phyloP scores from a whole-genome alignment of 2,113 vertebrate species.

The Bos taurus region DNA sequence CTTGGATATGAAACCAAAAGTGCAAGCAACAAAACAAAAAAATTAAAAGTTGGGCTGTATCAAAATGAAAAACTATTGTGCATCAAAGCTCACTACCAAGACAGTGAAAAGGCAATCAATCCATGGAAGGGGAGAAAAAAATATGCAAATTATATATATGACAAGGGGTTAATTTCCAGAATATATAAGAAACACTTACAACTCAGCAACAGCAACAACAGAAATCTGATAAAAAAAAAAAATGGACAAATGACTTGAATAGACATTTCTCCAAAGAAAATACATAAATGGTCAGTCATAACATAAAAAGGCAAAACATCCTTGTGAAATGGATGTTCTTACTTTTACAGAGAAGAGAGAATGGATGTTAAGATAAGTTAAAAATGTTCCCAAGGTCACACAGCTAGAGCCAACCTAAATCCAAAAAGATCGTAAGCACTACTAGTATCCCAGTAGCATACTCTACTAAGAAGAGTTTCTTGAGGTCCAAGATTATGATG shows the following conservation, averaged over 20 bases:
- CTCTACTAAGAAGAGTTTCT: not conserved
- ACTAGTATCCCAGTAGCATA: not conserved
- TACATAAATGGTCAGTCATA: not conserved
- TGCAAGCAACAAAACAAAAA: not conserved
- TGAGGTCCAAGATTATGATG: not conserved
- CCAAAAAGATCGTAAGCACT: not conserved
- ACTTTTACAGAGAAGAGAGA: not conserved
- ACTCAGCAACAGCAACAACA: not conserved
- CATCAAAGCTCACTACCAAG: not conserved
- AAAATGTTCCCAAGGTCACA: not conserved
- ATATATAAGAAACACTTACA: not conserved
- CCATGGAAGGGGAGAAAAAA: not conserved
- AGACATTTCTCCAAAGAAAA: not conserved
- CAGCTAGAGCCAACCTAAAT: not conserved
- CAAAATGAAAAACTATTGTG: not conserved
- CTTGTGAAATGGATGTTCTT: not conserved
- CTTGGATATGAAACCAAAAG: not conserved
- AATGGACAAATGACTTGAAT: not conserved
- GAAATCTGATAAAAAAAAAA: not conserved
- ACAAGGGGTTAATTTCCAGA: not conserved
- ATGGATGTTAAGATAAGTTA: not conserved
- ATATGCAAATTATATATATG: not conserved
- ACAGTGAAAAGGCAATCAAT: not conserved
- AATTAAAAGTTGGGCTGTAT: not conserved
- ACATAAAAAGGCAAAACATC: not conserved